Conservation (phyloP, 2,888 invertebrate species). For the Melolontha melolontha region DNA sequence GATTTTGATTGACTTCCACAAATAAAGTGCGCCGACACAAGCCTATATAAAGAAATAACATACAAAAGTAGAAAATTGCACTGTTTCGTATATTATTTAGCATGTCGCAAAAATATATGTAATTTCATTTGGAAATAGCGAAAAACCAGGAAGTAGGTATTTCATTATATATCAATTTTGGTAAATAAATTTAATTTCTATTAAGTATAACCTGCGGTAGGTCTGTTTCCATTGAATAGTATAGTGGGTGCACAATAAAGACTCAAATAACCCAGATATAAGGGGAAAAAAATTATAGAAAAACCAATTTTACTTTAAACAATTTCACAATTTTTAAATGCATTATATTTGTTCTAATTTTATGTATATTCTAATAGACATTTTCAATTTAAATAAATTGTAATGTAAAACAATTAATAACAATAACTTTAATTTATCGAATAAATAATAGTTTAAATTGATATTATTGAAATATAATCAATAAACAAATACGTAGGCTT, state of each 20-base stretch:
- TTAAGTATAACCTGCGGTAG: slow-evolving; percentile 17
- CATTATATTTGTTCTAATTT: too few relatives aligned
- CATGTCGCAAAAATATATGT: slow-evolving; percentile 30
- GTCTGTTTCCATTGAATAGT: background rate
- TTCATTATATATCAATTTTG: slow-evolving; percentile 42
- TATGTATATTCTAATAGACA: too few relatives aligned
- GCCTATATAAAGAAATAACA: slow-evolving; percentile 34
- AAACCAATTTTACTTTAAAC: background rate
- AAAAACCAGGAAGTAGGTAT: slow-evolving; percentile 38
- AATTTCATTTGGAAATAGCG: slow-evolving; percentile 17
- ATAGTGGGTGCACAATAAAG: background rate
- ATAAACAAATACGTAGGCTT: too few relatives aligned
- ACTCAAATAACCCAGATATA: background rate
- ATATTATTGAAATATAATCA: too few relatives aligned
- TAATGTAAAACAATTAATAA: too few relatives aligned
- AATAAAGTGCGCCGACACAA: slow-evolving; percentile 42
- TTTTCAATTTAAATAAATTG: too few relatives aligned
- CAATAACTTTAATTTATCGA: too few relatives aligned
- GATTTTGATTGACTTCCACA: slow-evolving; percentile 50
- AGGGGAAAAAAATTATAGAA: background rate
- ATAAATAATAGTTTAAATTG: too few relatives aligned
- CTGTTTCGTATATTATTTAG: slow-evolving; percentile 25
- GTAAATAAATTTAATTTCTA: slow-evolving; percentile 21
- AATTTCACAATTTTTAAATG: too few relatives aligned
- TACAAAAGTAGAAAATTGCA: slow-evolving; percentile 36